A percentile compares a stretch with the other conserved stretches of the same genome.
Evolutionary conservation across 2,797 vertebrate genomes (phyloP).

Genomic region (Apodemus agrarius): DNA sequence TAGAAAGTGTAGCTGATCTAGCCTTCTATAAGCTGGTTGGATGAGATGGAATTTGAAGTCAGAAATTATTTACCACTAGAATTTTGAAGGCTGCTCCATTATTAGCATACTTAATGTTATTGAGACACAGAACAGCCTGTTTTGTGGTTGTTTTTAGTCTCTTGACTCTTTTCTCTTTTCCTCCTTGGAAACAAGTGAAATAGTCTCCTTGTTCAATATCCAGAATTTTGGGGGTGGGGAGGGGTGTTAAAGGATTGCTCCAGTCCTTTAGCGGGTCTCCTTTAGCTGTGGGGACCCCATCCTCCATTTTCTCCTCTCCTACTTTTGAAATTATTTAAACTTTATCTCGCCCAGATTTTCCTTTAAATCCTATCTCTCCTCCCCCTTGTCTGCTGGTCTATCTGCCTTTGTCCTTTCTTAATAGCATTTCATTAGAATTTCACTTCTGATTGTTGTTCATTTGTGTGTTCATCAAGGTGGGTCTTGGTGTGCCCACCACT

Average conservation of each 20-base stretch:
- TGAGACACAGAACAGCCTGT: not conserved
- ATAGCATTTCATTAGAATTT: not conserved
- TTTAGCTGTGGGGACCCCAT: not conserved
- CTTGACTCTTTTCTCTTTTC: not conserved
- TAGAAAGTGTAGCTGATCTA: not conserved
- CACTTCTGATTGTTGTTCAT: not conserved
- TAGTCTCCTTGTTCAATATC: not conserved
- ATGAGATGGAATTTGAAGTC: not conserved
- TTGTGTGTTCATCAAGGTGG: not conserved
- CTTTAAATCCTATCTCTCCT: not conserved
- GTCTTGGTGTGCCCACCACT: not conserved
- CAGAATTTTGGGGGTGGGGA: not conserved
- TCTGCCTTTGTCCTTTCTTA: not conserved
- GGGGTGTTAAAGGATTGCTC: not conserved
- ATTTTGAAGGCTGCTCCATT: not conserved
- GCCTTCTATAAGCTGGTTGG: not conserved
- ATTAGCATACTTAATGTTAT: not conserved
- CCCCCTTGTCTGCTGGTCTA: not conserved
- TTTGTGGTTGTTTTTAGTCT: not conserved
- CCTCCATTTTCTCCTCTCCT: not conserved
- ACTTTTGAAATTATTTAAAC: not conserved
- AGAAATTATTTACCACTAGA: not conserved
- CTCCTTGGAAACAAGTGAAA: not conserved
- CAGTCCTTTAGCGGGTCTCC: not conserved
- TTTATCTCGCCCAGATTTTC: not conserved